Evolutionary conservation across 1,140 invertebrate genomes (phyloP), one percentile per base, ranked within the genome.

Genomic region (Thaumetopoea pityocampa): DNA sequence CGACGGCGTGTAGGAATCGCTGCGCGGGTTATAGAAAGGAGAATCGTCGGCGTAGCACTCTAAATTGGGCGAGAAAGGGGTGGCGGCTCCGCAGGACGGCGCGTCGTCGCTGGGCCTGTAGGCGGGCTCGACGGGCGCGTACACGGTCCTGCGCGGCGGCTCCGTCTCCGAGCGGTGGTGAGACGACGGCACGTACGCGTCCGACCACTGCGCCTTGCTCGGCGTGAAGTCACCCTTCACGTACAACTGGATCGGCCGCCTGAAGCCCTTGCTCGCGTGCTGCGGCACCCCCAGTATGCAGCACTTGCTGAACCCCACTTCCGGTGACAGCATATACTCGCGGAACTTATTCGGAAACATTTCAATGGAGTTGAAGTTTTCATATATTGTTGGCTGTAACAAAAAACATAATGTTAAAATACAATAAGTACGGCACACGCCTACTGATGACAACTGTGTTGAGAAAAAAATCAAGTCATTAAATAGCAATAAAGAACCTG

Each of bases 221-320:
- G 88, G 85, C 34, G 86, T 87, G 69, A 88, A 85, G 26, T 88
- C 88, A 22, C 89, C 88, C 80, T 96, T 96, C 7, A 90, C 92
- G 66, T 92, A 97, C 8, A 97, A 81, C 57, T 95, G 93, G 28
- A 97, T 93, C 0, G 95, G 94, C 35, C 96, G 85, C 46, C 94
- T 91, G 68, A 98, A 98, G 4, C 96, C 96, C 86, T 95, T 96
- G 22, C 92, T 91, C 34, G 91, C 89, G 76, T 98, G 94, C 17
- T 91, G 87, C 4, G 95, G 94, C 15, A 93, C 92, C 5, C 92
- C 94, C 11, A 98, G 72, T 0, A 93, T 89, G 61, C 95, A 94
- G 69, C 93, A 96, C 58, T 94, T 94, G 50, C 88, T 90, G 78
- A 98, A 98, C 2, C 96, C 96, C 9, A 98, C 93, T 66, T 96